A percentile compares a stretch with the other conserved stretches of the same genome.
Evolutionary conservation across 2,888 invertebrate species (phyloP).

Genomic region (Epinotia ramella): DNA sequence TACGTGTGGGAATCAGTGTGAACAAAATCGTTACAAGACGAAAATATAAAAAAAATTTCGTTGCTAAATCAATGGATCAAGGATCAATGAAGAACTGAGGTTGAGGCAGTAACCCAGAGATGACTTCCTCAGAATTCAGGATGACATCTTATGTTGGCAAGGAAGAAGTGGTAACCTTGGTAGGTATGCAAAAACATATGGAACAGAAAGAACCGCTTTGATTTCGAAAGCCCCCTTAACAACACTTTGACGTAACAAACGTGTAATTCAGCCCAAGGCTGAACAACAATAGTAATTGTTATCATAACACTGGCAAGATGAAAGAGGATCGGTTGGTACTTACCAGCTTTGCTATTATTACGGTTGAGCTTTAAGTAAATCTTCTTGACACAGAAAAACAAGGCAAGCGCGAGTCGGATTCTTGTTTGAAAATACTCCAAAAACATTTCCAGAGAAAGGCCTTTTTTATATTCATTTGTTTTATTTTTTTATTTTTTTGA

Average conservation of each 20-base stretch:
- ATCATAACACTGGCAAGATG: constrained; percentile 65
- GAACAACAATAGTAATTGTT: constrained; percentile 71
- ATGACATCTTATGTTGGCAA: too few relatives aligned
- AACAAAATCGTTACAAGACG: too few relatives aligned
- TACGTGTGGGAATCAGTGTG: too few relatives aligned
- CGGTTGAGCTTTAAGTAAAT: constrained; percentile 45
- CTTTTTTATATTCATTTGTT: background rate
- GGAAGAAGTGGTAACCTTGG: too few relatives aligned
- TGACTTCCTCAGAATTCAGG: too few relatives aligned
- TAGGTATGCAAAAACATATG: background rate
- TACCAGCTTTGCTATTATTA: constrained; percentile 48
- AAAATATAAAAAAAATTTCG: too few relatives aligned
- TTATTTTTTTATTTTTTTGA: background rate
- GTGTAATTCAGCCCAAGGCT: constrained; percentile 71
- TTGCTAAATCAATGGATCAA: too few relatives aligned
- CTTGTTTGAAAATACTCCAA: background rate
- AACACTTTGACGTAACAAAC: constrained; percentile 55
- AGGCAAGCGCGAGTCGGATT: constrained; percentile 10
- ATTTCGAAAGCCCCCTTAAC: constrained; percentile 6
- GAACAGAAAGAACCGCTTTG: background rate
- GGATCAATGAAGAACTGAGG: too few relatives aligned
- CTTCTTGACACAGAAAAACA: constrained; percentile 42
- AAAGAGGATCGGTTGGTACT: constrained; percentile 57
- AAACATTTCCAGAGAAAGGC: too few relatives aligned
- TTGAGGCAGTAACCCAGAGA: too few relatives aligned